These are phyloP conservation scores for Periophthalmodon schlosseri DNA, from an alignment of 2,113 vertebrate genomes.

Conservation along the genomic window DNA sequence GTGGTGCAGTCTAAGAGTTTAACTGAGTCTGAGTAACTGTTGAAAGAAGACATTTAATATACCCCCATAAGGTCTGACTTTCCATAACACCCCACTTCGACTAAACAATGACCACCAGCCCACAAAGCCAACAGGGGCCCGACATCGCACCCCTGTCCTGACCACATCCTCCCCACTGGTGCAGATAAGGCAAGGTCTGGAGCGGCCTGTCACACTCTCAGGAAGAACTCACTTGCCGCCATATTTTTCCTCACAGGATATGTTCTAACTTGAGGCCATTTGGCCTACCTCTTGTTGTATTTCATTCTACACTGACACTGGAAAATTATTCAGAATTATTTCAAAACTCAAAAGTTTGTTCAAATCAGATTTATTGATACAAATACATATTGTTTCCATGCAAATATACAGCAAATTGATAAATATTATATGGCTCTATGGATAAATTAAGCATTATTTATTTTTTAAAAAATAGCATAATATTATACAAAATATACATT, in stretches of 20 bases:
- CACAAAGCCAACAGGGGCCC: constrained; percentile 58
- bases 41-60: constrained; percentile 54
- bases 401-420: neutral
- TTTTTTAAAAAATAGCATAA: neutral
- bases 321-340: constrained; percentile 27
- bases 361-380: neutral
- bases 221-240: constrained; percentile 69
- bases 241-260: constrained; percentile 71
- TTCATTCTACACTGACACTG: constrained; percentile 37
- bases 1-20: constrained; percentile 23
- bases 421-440: neutral
- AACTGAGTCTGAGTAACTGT: constrained; percentile 30
- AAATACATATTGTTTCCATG: neutral
- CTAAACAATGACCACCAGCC: constrained; percentile 69
- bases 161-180: constrained; percentile 80
- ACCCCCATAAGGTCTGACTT: constrained; percentile 42
- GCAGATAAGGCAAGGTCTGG: constrained; percentile 72
- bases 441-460: neutral
- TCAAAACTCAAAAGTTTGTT: neutral
- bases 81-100: constrained; percentile 41
- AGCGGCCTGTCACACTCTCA: constrained; percentile 52
- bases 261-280: constrained; percentile 56
- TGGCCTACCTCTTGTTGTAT: constrained; percentile 45
- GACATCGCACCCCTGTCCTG: constrained; percentile 62
- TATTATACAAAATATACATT: constrained; percentile 6